Evolutionary conservation across 2,113 vertebrate species (phyloP), one percentile per base, ranked within the genome.

Genomic region (Acanthisitta chloris): DNA sequence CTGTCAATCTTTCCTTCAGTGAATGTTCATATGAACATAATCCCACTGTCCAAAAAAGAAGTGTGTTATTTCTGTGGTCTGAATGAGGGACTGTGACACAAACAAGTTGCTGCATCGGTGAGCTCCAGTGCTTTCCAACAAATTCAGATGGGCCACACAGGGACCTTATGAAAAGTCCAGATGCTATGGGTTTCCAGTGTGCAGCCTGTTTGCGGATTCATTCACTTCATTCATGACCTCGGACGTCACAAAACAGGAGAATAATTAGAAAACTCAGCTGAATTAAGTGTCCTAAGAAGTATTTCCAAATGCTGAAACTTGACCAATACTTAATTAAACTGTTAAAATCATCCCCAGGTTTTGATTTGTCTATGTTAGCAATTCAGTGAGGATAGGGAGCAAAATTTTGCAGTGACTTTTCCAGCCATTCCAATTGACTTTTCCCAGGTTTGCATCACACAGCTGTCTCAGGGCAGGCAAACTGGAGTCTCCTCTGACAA

Each of bases 61-160:
- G 2, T 15, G 8, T 4, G 0, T 24, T 87, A 21, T 5, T 70
- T 28, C 25, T 3, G 0, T 17, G 17, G 4, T 33, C n/a, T 36
- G 9, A 69, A 48, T 14, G 26, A 42, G 7, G 14, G 79, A 40
- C n/a, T 48, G 40, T 33, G 17, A 46, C 36, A 81, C 26, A 46
- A 81, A 55, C 49, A 38, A 20, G 1, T 12, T 52, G 28, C 13
- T 0, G 1, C 6, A 24, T 58, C 12, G 49, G 17, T 31, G 31
- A 66, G 3, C 8, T 70, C 14, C 38, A 36, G 7, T 19, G 8
- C 24, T 18, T 49, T 72, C 61, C 48, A 66, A 12, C 2, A 64
- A 10, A 23, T 51, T 58, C 54, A 67, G 31, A 38, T 10, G 3
- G 6, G 33, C 11, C 12, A 54, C 6, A 8, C 33, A 48, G 38